A percentile compares a stretch with the other conserved stretches of the same genome.
These are phyloP conservation scores for Eurytoma adleriae DNA, from an alignment of 2,888 invertebrate species.

Conservation along the genomic window DNA sequence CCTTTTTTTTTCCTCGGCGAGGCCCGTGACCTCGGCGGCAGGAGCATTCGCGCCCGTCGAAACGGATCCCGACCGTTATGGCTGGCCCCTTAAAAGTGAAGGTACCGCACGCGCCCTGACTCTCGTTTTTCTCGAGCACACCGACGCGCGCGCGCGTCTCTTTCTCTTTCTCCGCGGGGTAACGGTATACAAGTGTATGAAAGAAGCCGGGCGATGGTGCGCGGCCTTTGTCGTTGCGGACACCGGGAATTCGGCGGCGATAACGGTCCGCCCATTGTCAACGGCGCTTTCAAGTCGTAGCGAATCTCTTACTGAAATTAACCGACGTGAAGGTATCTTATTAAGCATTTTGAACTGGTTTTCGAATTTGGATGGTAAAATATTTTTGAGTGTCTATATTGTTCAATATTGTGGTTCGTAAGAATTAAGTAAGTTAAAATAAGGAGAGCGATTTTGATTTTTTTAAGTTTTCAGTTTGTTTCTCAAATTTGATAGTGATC, in stretches of 20 bases:
- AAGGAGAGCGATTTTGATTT: no score
- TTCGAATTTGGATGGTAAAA: no score
- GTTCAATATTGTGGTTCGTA: no score
- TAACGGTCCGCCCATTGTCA: neutral
- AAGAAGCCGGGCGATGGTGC: neutral
- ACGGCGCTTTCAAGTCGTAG: neutral
- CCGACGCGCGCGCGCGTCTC: neutral
- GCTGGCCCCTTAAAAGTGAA: conserved; percentile 27
- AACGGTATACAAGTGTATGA: no score
- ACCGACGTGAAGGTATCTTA: no score
- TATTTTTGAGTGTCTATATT: no score
- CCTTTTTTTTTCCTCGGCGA: neutral
- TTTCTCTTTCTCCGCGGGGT: neutral
- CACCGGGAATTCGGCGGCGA: conserved; percentile 9
- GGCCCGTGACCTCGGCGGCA: neutral
- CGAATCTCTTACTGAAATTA: neutral
- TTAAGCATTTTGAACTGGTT: no score
- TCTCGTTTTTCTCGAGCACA: conserved; percentile 9
- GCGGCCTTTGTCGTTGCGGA: neutral
- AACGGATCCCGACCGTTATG: conserved; percentile 7
- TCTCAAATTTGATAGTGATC: no score
- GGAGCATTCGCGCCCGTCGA: neutral
- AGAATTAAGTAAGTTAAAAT: no score
- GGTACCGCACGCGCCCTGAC: conserved; percentile 18
- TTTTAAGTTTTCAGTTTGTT: no score